Conservation (phyloP, 2,797 vertebrate species). For the Ispidina lecontei region DNA sequence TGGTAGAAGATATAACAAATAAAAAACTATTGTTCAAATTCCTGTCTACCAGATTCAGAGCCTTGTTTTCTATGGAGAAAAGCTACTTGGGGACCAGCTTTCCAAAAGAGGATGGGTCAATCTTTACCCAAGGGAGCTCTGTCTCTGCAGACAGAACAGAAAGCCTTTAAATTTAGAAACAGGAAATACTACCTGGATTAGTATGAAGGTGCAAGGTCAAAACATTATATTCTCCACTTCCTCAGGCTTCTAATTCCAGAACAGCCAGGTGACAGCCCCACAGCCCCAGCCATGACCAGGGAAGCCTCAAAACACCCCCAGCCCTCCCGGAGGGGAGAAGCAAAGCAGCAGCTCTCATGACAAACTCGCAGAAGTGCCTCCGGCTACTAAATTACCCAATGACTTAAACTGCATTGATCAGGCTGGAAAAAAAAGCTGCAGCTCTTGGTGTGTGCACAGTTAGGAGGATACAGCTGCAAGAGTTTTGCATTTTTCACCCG, state of each 20-base stretch:
- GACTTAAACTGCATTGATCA: constrained; percentile 9
- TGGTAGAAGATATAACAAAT: neutral
- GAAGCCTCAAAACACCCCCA: neutral
- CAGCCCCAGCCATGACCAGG: neutral
- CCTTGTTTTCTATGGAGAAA: neutral
- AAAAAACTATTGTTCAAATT: neutral
- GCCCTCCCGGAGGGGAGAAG: neutral
- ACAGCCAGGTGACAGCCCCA: neutral
- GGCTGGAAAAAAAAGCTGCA: constrained; percentile 20
- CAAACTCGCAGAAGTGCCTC: neutral
- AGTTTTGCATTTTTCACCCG: neutral
- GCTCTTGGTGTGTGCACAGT: neutral
- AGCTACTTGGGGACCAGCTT: neutral
- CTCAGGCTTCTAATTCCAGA: neutral
- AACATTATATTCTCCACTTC: neutral
- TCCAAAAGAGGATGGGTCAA: neutral
- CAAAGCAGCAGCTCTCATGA: neutral
- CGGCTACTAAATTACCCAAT: constrained; percentile 14
- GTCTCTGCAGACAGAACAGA: neutral
- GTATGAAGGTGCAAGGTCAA: constrained; percentile 15
- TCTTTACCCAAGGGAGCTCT: neutral
- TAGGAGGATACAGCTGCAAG: neutral
- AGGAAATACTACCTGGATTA: constrained; percentile 9
- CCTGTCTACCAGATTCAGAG: neutral
- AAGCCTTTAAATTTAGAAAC: constrained; percentile 32